A percentile compares a stretch with the other conserved stretches of the same genome.
These are phyloP conservation scores for Casuarius casuarius DNA, from an alignment of 2,113 vertebrate genomes.

Conservation along the genomic window DNA sequence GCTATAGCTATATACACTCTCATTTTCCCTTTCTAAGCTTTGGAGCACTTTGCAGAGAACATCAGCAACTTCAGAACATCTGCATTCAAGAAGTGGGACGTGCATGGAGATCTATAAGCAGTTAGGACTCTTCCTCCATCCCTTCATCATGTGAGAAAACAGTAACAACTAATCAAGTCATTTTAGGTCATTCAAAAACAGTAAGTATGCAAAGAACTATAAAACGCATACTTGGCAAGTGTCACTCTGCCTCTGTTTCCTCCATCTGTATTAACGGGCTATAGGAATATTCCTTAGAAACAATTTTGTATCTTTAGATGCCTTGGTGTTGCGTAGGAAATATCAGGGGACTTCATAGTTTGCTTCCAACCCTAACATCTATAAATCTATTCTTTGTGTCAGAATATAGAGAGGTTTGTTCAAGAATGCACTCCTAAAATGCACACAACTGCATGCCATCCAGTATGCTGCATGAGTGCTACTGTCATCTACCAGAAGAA, in stretches of 20 bases:
- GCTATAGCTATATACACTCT: neutral
- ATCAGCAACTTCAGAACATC: neutral
- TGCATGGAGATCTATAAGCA: accelerated
- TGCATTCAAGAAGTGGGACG: neutral
- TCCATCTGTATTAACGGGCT: neutral
- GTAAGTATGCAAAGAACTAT: neutral
- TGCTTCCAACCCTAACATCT: neutral
- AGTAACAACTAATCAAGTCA: neutral
- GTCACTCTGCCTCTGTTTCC: neutral
- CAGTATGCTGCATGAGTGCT: accelerated
- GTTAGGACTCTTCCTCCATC: neutral
- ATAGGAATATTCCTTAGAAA: neutral
- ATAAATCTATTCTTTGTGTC: neutral
- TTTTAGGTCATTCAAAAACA: neutral
- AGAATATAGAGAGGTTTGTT: neutral
- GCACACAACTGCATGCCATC: neutral
- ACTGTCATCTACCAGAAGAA: neutral
- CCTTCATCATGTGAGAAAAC: neutral
- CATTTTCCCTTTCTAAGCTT: neutral
- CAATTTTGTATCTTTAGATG: neutral
- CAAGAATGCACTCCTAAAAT: neutral
- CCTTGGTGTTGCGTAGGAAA: neutral
- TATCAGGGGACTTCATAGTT: neutral
- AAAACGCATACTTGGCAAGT: neutral
- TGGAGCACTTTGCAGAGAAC: neutral